Percentiles rank a stretch among this genome's conserved stretches.
These are phyloP conservation scores for Zaprionus gabonicus DNA, from an alignment of 1,140 invertebrate species.

Conservation along the genomic window DNA sequence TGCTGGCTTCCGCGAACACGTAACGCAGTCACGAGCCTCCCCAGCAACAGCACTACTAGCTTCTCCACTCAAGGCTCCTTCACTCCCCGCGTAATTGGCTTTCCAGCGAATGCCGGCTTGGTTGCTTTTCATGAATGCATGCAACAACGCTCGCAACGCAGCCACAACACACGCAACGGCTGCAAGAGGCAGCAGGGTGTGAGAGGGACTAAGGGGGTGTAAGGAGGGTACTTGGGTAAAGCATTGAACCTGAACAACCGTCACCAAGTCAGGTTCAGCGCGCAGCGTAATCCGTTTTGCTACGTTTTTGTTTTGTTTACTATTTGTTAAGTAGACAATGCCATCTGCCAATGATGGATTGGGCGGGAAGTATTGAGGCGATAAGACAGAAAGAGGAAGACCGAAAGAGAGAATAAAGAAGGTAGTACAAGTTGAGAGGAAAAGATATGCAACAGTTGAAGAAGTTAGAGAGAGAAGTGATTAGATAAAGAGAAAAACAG, in stretches of 20 bases:
- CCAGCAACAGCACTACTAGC: not conserved
- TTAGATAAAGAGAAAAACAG: not conserved
- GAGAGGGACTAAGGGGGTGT: not conserved
- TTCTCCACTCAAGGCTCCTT: not conserved
- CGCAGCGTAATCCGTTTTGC: slow-evolving; percentile 43
- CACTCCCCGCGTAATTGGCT: slow-evolving; percentile 41
- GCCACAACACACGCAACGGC: slow-evolving; percentile 36
- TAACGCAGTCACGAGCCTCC: slow-evolving; percentile 53
- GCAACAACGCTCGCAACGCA: slow-evolving; percentile 53
- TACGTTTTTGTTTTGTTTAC: slow-evolving; percentile 32
- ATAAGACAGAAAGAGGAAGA: not conserved
- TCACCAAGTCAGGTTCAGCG: slow-evolving; percentile 59
- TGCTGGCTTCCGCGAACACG: slow-evolving; percentile 45
- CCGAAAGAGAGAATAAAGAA: not conserved
- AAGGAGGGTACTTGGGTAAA: slow-evolving; percentile 29
- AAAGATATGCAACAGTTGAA: not conserved
- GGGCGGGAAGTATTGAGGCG: not conserved
- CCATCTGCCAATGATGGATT: slow-evolving; percentile 7
- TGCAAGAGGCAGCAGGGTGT: not conserved
- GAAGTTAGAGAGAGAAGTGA: not conserved
- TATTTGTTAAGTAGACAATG: slow-evolving; percentile 8
- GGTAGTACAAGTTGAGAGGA: not conserved
- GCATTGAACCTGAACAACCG: slow-evolving; percentile 71
- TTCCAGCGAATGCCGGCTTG: slow-evolving; percentile 52
- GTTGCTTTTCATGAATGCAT: slow-evolving; percentile 36